A percentile compares a stretch with the other conserved stretches of the same genome.
Conservation (phyloP, 2,113 vertebrate species). For the Nycticebus coucang region DNA sequence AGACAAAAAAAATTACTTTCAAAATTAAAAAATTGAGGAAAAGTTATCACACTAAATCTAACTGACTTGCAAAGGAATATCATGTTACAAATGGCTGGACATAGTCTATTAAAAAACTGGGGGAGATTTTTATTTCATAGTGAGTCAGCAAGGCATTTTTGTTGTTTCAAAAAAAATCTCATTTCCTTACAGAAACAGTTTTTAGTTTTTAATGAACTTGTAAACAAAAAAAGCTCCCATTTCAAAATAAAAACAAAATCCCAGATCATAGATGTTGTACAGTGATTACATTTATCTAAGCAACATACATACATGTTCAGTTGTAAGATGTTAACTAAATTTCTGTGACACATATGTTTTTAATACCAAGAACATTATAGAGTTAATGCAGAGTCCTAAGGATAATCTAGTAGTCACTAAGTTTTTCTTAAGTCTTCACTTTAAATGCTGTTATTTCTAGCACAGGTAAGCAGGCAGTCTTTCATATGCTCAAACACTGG, state of each 20-base stretch:
- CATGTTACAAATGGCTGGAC: slow-evolving; percentile 85
- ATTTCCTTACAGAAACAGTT: slow-evolving; percentile 89
- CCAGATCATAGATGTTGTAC: slow-evolving; percentile 91
- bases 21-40: slow-evolving; percentile 84
- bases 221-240: slow-evolving; percentile 91
- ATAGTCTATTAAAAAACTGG: slow-evolving; percentile 85
- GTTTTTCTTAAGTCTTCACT: slow-evolving; percentile 92
- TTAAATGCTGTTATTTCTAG: slow-evolving; percentile 92
- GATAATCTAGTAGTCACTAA: slow-evolving; percentile 94
- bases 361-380: slow-evolving; percentile 95
- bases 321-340: slow-evolving; percentile 93
- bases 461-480: slow-evolving; percentile 94
- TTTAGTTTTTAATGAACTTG: slow-evolving; percentile 92
- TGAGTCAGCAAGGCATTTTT: slow-evolving; percentile 87
- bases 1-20: slow-evolving; percentile 83
- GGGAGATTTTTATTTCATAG: slow-evolving; percentile 85
- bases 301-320: slow-evolving; percentile 95
- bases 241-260: slow-evolving; percentile 91
- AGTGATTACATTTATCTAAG: slow-evolving; percentile 94
- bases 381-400: slow-evolving; percentile 94
- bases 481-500: slow-evolving; percentile 90
- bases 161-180: slow-evolving; percentile 82
- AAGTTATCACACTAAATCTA: slow-evolving; percentile 85
- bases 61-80: slow-evolving; percentile 86
- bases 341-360: slow-evolving; percentile 92